Base-by-base conservation (phyloP, 2,113 vertebrate genomes). In the Neopipo cinnamomea region DNA sequence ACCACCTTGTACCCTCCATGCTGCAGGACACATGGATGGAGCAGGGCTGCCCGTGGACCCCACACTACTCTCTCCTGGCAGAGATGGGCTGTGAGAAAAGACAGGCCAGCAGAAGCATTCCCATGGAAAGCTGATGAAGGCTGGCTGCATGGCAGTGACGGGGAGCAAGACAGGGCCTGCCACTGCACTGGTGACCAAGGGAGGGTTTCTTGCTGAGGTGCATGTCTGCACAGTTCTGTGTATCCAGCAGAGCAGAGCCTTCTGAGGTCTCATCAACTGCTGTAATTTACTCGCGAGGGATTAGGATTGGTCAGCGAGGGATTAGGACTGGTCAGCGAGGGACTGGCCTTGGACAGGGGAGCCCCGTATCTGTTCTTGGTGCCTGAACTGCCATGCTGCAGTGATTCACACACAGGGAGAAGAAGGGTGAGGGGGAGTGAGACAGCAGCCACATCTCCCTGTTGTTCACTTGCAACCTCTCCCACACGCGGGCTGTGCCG, bases 11-110 rank as follows among this genome's bases (percentile, higher is more conserved):
- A 11, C 28, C 4, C 12, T 71, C 23, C 61, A 27, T 23, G 56
- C 71, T 37, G 22, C 6, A 46, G 39, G 56, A 66, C 4, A 1
- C 1, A 0, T 0, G 1, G 46, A 46, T 22, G 28, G 47, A 74
- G 68, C 23, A 7, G 30, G 33, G 37, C 27, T 23, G 33, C 14
- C 21, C 4, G 0, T 28, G 55, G 41, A 89, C 18, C 35, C 72
- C 0, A 0, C 14, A 20, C 8, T 31, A 2, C 25, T 44, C 25
- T 31, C 56, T 19, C 19, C 1, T 52, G 4, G 53, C 0, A 1
- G n/a, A 31, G 5, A 2, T 2, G 39, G 47, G 22, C 4, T 1
- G 2, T 15, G 63, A 21, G 35, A 33, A 35, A 25, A 79, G 21
- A 25, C 13, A 4, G 15, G 6, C 9, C 47, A 50, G 35, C 0